Conservation (phyloP, 2,797 vertebrate genomes). For the Prunella strophiata region DNA sequence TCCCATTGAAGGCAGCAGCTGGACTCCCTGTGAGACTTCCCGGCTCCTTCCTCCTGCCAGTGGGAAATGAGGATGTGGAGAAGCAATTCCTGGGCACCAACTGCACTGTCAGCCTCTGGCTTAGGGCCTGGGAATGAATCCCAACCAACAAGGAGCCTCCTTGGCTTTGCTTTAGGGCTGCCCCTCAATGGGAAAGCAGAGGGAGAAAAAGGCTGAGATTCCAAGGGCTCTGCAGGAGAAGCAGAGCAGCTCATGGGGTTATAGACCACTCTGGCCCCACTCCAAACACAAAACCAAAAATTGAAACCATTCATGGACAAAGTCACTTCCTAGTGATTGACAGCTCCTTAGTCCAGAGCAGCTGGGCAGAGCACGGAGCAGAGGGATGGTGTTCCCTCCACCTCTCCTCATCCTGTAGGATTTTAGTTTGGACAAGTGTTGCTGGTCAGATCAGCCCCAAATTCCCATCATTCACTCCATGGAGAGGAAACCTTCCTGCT, state of each 20-base stretch:
- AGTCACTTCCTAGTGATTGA: background rate
- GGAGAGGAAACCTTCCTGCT: background rate
- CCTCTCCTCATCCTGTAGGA: background rate
- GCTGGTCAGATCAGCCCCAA: background rate
- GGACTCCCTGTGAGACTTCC: background rate
- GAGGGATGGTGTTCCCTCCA: background rate
- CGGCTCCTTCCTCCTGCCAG: background rate
- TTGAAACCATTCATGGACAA: rapidly evolving
- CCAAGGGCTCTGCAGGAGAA: background rate
- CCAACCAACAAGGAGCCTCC: background rate
- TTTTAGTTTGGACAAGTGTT: background rate
- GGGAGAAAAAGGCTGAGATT: background rate
- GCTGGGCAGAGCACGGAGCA: background rate
- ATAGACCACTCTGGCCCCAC: background rate
- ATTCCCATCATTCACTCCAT: rapidly evolving
- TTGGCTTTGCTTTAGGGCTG: background rate
- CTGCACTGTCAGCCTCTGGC: background rate
- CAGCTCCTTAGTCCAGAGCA: background rate
- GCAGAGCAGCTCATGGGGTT: background rate
- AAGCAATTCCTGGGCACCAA: background rate
- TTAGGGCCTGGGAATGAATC: background rate
- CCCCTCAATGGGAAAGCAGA: background rate
- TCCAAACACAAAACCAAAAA: background rate
- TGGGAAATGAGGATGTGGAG: background rate
- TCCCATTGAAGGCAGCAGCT: rapidly evolving